Evolutionary conservation across 1,140 invertebrate genomes (phyloP), one percentile per base, ranked within the genome.

Genomic region (Heliothis subflexa): DNA sequence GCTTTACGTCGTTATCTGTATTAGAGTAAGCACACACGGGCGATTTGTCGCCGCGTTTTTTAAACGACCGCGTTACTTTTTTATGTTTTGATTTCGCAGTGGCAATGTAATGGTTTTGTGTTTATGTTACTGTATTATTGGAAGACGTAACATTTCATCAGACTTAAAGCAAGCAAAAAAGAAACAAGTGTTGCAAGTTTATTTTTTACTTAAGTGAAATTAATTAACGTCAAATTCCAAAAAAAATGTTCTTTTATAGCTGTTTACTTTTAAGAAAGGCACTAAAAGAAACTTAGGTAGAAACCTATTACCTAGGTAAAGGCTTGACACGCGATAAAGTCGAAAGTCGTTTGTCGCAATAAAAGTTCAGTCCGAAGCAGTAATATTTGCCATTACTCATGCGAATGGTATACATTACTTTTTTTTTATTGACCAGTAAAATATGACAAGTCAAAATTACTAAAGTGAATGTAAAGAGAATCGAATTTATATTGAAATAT

Each of bases 41-140:
- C 54, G 54, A 55, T 55, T 55, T 55, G 54, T 55, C 54, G 54
- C 33, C 54, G 54, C 54, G 54, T 55, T 55, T 55, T 55, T 55
- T 55, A 55, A 61, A 61, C 25, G 57, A 61, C 21, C 25, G 25
- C 57, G 7, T 61, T 33, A 28, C 21, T 28, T 61, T 33, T 61
- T 61, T 61, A 61, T 61, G 57, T 61, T 28, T 61, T 61, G 25
- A 61, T 61, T 40, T 40, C 5, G 33, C 5, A 25, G 21, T 40
- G 0, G 12, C 33, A 28, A 33, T 61, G 57, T 33, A 61, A 61
- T 61, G 21, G 57, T 14, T 59, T 59, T 13, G 25, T 59, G 14
- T 59, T 59, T 12, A 33, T 14, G 55, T 28, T 25, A 33, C 13
- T 13, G 11, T 52, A 13, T 7, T 14, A 52, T n/a, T 52, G 12